A percentile compares a stretch with the other conserved stretches of the same genome.
These are phyloP conservation scores for Drosophila arawakana DNA, from an alignment of 1,140 invertebrate genomes.

Conservation along the genomic window DNA sequence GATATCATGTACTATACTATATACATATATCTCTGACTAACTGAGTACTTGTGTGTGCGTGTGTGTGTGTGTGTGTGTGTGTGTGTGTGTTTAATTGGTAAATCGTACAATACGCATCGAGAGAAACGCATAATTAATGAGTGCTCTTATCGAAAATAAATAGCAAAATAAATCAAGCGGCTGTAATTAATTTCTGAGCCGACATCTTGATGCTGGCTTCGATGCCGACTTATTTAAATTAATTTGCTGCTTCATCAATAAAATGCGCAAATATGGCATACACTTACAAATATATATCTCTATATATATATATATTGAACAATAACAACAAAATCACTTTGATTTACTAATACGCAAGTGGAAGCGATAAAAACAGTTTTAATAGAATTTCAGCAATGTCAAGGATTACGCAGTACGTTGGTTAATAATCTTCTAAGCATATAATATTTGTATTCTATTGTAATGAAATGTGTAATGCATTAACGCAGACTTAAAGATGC, in stretches of 20 bases:
- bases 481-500: background rate
- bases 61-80: background rate
- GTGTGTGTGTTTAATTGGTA: slow-evolving; percentile 10
- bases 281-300: background rate
- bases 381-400: background rate
- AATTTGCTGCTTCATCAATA: slow-evolving; percentile 45
- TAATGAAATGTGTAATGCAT: background rate
- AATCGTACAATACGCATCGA: slow-evolving; percentile 21
- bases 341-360: slow-evolving; percentile 2
- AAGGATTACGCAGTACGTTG: background rate
- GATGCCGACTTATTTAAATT: slow-evolving; percentile 47
- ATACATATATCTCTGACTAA: background rate
- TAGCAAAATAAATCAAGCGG: slow-evolving; percentile 47
- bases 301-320: background rate
- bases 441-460: background rate
- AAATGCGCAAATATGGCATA: slow-evolving; percentile 21
- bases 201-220: slow-evolving; percentile 42
- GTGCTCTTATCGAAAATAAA: slow-evolving; percentile 40
- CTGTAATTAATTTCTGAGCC: slow-evolving; percentile 48
- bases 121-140: slow-evolving; percentile 41
- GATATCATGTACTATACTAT: background rate
- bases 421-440: background rate
- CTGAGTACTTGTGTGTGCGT: background rate
- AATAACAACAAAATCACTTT: slow-evolving; percentile 2
- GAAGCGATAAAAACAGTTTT: background rate